A percentile compares a stretch with the other conserved stretches of the same genome.
These are phyloP conservation scores for Nephila pilipes DNA, from an alignment of 1,140 invertebrate genomes.

Conservation along the genomic window DNA sequence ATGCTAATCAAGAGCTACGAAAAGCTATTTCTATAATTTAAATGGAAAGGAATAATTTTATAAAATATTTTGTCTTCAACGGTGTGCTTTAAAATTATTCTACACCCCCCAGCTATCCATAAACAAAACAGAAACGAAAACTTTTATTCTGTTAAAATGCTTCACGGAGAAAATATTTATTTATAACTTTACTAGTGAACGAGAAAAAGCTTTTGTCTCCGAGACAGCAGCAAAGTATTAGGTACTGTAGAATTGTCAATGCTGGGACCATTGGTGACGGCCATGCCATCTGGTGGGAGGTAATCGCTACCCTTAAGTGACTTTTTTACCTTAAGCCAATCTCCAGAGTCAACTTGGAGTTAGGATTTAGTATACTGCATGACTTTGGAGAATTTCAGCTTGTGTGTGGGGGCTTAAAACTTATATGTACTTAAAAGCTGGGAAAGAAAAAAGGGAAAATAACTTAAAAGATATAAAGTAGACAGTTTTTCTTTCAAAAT, in stretches of 20 bases:
- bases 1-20: too few species aligned
- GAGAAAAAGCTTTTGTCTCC: slow-evolving; percentile 65
- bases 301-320: slow-evolving; percentile 38
- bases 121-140: not conserved
- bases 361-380: slow-evolving; percentile 21
- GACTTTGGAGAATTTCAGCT: not conserved
- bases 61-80: not conserved
- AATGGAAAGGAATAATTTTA: not conserved
- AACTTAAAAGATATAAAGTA: not conserved
- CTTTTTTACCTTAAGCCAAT: slow-evolving; percentile 29
- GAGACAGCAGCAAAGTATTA: slow-evolving; percentile 12
- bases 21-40: too few species aligned
- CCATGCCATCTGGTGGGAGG: not conserved
- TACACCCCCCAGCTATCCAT: too few species aligned
- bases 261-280: slow-evolving; percentile 15
- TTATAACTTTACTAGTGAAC: slow-evolving; percentile 59
- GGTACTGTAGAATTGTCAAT: slow-evolving; percentile 2
- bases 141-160: not conserved
- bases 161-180: slow-evolving; percentile 48
- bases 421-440: not conserved
- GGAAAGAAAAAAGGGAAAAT: not conserved
- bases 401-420: not conserved
- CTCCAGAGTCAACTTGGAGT: not conserved
- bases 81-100: not conserved
- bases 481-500: not conserved